phyloP scores from a whole-genome alignment of 1,140 invertebrate species.

The Drosophila hydei region DNA sequence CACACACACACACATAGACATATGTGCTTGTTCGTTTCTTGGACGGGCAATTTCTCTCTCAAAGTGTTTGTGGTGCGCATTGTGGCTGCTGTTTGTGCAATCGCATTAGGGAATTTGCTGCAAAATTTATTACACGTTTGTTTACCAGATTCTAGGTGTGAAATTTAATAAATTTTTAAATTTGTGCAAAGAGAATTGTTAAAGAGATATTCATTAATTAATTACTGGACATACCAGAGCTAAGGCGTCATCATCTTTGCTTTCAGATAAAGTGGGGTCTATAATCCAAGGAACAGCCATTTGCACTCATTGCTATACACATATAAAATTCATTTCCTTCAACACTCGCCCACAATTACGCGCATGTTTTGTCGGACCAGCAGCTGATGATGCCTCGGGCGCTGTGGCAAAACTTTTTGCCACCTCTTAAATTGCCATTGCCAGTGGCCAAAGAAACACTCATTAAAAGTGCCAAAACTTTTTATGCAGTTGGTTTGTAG shows the following conservation, averaged over 20 bases:
- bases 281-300: neutral
- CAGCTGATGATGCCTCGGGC: neutral
- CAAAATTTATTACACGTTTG: constrained; percentile 55
- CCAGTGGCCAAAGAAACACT: constrained; percentile 11
- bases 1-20: neutral
- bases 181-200: neutral
- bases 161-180: constrained; percentile 53
- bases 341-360: neutral
- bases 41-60: constrained; percentile 48
- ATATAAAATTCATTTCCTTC: constrained; percentile 3
- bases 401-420: constrained; percentile 17
- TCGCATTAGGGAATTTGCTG: constrained; percentile 64
- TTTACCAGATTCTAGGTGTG: constrained; percentile 38
- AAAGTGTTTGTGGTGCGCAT: constrained; percentile 59
- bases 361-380: neutral
- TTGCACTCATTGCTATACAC: constrained; percentile 8
- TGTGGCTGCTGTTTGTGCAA: constrained; percentile 65
- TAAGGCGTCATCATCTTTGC: too few species aligned
- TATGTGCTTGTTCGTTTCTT: constrained; percentile 14
- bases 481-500: constrained; percentile 10
- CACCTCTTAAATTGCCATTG: constrained; percentile 15
- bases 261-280: too few species aligned
- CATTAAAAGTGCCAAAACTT: constrained; percentile 24
- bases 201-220: neutral
- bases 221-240: neutral